These are phyloP conservation scores for Propsilocerus akamusi DNA, from an alignment of 1,140 invertebrate species.

Conservation along the genomic window DNA sequence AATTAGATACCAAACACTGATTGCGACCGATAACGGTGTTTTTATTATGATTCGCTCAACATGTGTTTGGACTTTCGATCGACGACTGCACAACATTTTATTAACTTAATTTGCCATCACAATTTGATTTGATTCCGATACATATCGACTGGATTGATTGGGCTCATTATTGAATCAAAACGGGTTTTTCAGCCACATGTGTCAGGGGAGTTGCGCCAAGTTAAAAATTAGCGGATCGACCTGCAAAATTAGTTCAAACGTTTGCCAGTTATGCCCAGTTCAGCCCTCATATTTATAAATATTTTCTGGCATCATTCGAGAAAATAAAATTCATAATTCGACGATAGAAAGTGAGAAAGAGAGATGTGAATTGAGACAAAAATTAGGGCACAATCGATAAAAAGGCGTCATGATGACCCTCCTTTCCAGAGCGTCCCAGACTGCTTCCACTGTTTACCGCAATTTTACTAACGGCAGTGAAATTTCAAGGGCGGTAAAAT, in stretches of 20 bases:
- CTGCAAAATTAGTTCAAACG: too few species aligned
- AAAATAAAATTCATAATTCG: too few species aligned
- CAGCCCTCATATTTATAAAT: too few species aligned
- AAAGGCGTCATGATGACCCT: conserved; percentile 1
- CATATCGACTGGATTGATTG: neutral
- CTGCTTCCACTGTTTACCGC: neutral
- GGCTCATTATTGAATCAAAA: too few species aligned
- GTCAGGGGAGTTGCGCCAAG: neutral
- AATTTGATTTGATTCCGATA: too few species aligned
- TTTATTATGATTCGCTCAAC: neutral
- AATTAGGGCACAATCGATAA: neutral
- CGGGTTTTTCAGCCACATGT: too few species aligned
- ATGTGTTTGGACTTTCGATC: neutral
- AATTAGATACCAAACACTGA: neutral
- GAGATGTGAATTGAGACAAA: neutral
- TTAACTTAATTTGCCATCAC: conserved; percentile 2
- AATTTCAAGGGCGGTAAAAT: neutral
- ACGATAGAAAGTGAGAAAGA: too few species aligned
- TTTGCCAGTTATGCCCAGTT: too few species aligned
- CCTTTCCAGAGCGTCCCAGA: neutral
- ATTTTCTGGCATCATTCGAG: too few species aligned
- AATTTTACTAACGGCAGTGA: neutral
- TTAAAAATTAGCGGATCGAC: too few species aligned
- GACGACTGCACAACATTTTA: neutral
- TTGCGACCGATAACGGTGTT: neutral